These are phyloP conservation scores for Brenthis hecate DNA, from an alignment of 2,888 invertebrate species.

Conservation along the genomic window DNA sequence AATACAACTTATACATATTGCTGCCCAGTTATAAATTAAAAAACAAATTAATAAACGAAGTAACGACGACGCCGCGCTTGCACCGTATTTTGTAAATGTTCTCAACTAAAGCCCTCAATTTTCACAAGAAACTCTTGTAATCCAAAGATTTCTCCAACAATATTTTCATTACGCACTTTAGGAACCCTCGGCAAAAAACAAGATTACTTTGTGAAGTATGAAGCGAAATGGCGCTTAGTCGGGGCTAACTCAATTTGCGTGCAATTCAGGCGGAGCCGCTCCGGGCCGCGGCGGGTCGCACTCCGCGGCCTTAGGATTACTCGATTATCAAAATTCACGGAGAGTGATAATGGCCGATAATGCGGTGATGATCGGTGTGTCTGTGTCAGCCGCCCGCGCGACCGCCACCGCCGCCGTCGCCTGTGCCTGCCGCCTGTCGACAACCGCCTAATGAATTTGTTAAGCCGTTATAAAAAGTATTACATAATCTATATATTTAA, in stretches of 20 bases:
- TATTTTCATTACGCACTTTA: constrained; percentile 48
- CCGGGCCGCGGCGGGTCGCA: constrained; percentile 45
- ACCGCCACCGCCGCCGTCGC: constrained; percentile 6
- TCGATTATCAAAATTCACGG: constrained; percentile 57
- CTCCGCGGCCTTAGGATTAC: constrained; percentile 51
- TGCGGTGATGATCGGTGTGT: constrained; percentile 47
- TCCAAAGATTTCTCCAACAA: constrained; percentile 43
- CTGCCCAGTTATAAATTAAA: too few relatives aligned
- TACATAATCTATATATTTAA: too few relatives aligned
- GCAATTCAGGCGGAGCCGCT: constrained; percentile 47
- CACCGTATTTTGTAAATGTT: constrained; percentile 21
- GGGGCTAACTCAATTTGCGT: constrained; percentile 60
- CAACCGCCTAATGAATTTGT: too few relatives aligned
- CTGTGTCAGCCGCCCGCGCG: constrained; percentile 21
- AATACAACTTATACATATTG: too few relatives aligned
- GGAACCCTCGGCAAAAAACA: constrained; percentile 46
- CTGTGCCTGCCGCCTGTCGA: too few relatives aligned
- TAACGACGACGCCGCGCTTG: not conserved
- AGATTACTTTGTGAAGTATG: constrained; percentile 62
- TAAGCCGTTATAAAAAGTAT: too few relatives aligned
- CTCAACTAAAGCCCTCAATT: constrained; percentile 21
- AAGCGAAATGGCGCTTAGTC: constrained; percentile 56
- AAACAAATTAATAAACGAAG: too few relatives aligned
- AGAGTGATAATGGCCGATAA: constrained; percentile 54
- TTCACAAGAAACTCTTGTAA: constrained; percentile 35